Evolutionary conservation across 1,140 invertebrate genomes (phyloP).

Genomic region (Drosophila takahashii): DNA sequence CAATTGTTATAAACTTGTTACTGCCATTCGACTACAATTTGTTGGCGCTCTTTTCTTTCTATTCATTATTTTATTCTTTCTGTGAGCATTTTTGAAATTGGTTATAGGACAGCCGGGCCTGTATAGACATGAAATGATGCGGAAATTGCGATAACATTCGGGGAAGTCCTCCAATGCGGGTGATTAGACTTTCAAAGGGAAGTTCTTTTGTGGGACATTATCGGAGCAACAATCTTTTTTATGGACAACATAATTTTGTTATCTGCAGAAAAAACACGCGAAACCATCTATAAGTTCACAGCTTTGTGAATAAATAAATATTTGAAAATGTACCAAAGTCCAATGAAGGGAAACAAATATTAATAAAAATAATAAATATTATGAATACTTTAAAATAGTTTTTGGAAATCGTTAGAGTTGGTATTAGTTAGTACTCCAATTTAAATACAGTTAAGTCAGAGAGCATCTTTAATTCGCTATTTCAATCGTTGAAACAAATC

Average conservation of each 20-base stretch:
- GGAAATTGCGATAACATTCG: constrained; percentile 37
- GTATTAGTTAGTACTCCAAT: background rate
- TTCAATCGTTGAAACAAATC: constrained; percentile 12
- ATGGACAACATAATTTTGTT: constrained; percentile 1
- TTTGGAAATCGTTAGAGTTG: background rate
- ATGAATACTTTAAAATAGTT: background rate
- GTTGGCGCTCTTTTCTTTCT: constrained; percentile 28
- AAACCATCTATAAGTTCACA: background rate
- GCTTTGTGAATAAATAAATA: background rate
- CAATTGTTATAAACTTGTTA: constrained; percentile 75
- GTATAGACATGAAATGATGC: constrained; percentile 33
- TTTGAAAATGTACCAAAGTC: too few species aligned
- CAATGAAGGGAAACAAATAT: too few species aligned
- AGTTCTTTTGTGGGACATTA: constrained; percentile 7
- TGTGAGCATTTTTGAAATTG: constrained; percentile 41
- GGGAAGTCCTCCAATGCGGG: constrained; percentile 34
- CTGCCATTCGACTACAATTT: constrained; percentile 72
- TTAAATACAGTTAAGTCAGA: constrained; percentile 7
- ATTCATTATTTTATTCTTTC: constrained; percentile 38
- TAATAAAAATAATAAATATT: too few species aligned
- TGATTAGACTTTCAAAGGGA: constrained; percentile 19
- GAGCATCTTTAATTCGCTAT: constrained; percentile 14
- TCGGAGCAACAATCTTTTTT: constrained; percentile 5
- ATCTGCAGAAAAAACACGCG: background rate
- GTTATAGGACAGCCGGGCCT: constrained; percentile 23